These are phyloP conservation scores for Phylloscopus trochilus DNA, from an alignment of 2,113 vertebrate species.

Conservation along the genomic window DNA sequence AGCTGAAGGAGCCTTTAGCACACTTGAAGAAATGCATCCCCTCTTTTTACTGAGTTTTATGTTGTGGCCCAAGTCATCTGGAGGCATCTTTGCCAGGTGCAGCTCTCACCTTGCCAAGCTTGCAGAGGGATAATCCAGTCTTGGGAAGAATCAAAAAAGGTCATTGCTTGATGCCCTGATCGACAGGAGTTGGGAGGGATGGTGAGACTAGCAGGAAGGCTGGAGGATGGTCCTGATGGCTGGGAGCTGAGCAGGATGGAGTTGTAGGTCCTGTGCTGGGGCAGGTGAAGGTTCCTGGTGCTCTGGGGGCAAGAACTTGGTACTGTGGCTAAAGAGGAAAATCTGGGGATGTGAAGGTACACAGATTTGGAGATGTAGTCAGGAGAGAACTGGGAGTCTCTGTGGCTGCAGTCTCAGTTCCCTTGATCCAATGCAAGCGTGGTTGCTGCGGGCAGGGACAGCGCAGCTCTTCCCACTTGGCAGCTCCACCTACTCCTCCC, in stretches of 20 bases:
- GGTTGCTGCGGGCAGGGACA: background rate
- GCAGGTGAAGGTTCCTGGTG: background rate
- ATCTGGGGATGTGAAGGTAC: background rate
- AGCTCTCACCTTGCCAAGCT: background rate
- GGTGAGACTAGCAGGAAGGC: background rate
- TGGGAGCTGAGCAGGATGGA: background rate
- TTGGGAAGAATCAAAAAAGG: background rate
- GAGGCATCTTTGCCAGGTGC: background rate
- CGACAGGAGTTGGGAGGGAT: background rate
- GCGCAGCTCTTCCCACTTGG: background rate
- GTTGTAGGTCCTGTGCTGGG: background rate
- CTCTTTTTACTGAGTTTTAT: background rate
- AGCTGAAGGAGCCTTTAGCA: background rate
- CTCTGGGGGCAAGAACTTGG: background rate
- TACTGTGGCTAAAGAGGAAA: background rate
- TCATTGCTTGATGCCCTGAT: background rate
- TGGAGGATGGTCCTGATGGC: background rate
- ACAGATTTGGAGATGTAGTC: background rate
- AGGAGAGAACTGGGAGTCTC: background rate
- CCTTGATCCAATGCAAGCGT: background rate
- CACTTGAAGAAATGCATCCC: rapidly evolving
- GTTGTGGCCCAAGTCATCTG: background rate
- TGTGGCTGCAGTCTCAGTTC: background rate
- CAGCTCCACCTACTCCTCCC: background rate
- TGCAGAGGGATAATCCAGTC: background rate